A percentile compares a stretch with the other conserved stretches of the same genome.
phyloP scores from a whole-genome alignment of 2,113 vertebrate species.

The Leiothrix lutea region DNA sequence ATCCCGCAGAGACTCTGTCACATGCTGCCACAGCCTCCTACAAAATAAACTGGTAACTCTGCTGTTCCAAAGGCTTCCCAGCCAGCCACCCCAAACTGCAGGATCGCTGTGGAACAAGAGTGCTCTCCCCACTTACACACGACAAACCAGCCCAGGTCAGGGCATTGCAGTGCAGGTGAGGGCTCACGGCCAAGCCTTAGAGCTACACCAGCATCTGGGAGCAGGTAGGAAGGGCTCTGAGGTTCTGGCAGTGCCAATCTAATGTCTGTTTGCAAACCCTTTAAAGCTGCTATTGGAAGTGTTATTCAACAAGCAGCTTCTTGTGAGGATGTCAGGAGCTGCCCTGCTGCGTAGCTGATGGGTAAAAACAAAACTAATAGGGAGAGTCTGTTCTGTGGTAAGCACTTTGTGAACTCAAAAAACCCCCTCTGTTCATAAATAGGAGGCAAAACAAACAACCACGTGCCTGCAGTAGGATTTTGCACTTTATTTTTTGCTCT shows the following conservation, averaged over 20 bases:
- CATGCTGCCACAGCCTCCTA: slow-evolving; percentile 91
- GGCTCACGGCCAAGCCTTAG: accelerated
- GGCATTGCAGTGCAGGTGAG: accelerated
- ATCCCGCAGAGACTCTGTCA: slow-evolving; percentile 87
- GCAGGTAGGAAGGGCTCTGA: neutral
- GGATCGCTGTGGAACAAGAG: neutral
- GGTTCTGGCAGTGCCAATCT: neutral
- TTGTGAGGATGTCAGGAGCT: neutral
- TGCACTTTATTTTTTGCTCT: neutral
- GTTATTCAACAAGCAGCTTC: neutral
- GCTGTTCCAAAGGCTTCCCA: neutral
- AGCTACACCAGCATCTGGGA: neutral
- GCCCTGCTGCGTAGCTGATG: neutral
- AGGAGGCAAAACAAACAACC: neutral
- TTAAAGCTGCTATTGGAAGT: neutral
- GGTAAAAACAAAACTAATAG: neutral
- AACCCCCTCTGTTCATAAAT: neutral
- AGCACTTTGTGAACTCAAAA: neutral
- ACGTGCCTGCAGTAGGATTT: neutral
- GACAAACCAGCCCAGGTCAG: neutral
- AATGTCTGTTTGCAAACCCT: neutral
- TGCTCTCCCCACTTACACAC: accelerated
- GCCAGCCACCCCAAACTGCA: neutral
- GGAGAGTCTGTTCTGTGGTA: neutral
- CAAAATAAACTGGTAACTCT: neutral